A percentile compares a stretch with the other conserved stretches of the same genome.
Conservation (phyloP, 2,113 vertebrate species). For the Eptesicus fuscus region DNA sequence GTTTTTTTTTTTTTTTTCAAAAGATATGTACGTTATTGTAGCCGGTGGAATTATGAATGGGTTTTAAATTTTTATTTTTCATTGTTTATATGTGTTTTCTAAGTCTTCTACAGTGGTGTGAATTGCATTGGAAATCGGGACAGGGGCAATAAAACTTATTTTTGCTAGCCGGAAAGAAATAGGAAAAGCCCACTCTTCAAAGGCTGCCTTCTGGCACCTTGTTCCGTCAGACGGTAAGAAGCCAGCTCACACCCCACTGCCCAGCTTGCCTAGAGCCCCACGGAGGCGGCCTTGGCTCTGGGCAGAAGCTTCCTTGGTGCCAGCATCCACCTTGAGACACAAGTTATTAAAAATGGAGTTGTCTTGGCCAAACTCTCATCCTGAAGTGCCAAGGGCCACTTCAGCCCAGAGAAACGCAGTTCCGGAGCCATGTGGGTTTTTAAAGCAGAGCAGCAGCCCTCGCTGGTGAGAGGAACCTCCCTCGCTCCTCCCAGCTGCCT, state of each 20-base stretch:
- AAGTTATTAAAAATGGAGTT: slow-evolving; percentile 4
- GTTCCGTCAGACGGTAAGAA: neutral
- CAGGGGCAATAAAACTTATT: neutral
- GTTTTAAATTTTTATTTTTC: neutral
- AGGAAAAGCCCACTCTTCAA: neutral
- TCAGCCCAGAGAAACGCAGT: neutral
- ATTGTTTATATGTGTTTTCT: neutral
- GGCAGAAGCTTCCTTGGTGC: neutral
- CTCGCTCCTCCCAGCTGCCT: neutral
- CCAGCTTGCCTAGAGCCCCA: neutral
- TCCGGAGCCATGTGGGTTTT: neutral
- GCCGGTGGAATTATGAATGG: neutral
- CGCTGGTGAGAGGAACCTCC: neutral
- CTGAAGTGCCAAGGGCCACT: neutral
- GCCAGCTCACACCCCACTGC: neutral
- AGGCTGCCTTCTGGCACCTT: neutral
- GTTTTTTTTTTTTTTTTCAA: neutral
- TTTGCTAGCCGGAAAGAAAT: slow-evolving; percentile 21
- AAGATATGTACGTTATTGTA: neutral
- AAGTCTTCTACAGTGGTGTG: neutral
- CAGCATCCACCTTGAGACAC: neutral
- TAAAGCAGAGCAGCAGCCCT: neutral
- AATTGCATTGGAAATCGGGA: neutral
- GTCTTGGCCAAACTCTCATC: neutral
- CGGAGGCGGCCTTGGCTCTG: neutral